Evolutionary conservation across 2,888 invertebrate genomes (phyloP).

Genomic region (Rotaria magnacalcarata): DNA sequence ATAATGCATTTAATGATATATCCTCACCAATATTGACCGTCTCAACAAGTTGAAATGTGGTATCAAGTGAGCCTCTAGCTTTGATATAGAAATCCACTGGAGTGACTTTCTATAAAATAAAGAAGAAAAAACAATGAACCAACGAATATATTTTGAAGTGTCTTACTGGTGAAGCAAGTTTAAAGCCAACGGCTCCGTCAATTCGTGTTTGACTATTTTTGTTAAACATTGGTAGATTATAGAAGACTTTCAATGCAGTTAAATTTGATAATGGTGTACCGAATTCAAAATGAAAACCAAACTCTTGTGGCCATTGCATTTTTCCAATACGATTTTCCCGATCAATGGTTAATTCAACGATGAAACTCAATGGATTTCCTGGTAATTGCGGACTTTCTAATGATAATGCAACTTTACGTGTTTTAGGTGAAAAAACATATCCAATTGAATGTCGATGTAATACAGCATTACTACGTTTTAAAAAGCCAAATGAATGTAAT

Average conservation of each 20-base stretch:
- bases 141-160: no score
- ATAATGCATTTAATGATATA: background rate
- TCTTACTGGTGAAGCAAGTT: conserved; percentile 16
- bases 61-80: background rate
- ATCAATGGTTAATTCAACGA: conserved; percentile 27
- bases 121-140: background rate
- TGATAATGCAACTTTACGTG: background rate
- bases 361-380: background rate
- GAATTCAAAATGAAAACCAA: background rate
- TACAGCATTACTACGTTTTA: background rate
- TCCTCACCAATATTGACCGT: background rate
- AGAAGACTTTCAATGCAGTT: background rate
- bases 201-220: background rate
- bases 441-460: conserved; percentile 15
- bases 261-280: background rate
- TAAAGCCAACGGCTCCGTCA: background rate
- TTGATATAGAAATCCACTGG: background rate
- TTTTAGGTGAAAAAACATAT: conserved; percentile 5
- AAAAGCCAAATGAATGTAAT: background rate
- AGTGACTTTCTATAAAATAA: background rate
- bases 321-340: conserved; percentile 8
- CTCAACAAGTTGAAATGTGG: background rate
- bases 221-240: background rate
- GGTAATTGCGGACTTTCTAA: background rate
- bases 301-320: conserved; percentile 16